A percentile compares a stretch with the other conserved stretches of the same genome.
These are phyloP conservation scores for Hyposoter didymator DNA, from an alignment of 2,888 invertebrate species.

Conservation along the genomic window DNA sequence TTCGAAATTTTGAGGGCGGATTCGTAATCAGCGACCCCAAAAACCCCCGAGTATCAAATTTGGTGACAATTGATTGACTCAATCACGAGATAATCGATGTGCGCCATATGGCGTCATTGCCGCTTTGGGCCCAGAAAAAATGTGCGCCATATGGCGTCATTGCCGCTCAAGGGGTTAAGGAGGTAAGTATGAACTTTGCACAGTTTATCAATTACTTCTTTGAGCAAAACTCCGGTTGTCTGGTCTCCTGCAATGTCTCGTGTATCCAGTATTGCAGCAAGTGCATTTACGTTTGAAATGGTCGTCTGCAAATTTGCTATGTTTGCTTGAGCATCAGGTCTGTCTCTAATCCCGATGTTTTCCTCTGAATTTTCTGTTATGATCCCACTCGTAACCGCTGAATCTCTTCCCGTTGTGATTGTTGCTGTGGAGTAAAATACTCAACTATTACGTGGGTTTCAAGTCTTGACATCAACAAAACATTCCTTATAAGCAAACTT, in stretches of 20 bases:
- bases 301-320: constrained; percentile 37
- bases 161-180: too few species aligned
- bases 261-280: constrained; percentile 32
- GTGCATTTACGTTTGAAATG: constrained; percentile 32
- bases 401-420: not conserved
- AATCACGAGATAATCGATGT: too few species aligned
- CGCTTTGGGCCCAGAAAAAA: too few species aligned
- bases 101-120: too few species aligned
- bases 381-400: not conserved
- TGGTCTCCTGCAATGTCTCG: not conserved
- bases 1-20: too few species aligned
- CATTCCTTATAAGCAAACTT: not conserved
- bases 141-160: too few species aligned
- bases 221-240: constrained; percentile 20
- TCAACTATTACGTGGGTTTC: constrained; percentile 53
- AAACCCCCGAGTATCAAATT: too few species aligned
- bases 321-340: constrained; percentile 24
- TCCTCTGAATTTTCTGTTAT: not conserved
- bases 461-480: constrained; percentile 17
- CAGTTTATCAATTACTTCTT: constrained; percentile 40
- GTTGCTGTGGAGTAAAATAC: constrained; percentile 35
- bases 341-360: constrained; percentile 11
- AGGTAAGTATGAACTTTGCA: constrained; percentile 10
- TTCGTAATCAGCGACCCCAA: too few species aligned
- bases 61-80: too few species aligned